phyloP scores from a whole-genome alignment of 2,797 vertebrate genomes.

The Propithecus perrieri region DNA sequence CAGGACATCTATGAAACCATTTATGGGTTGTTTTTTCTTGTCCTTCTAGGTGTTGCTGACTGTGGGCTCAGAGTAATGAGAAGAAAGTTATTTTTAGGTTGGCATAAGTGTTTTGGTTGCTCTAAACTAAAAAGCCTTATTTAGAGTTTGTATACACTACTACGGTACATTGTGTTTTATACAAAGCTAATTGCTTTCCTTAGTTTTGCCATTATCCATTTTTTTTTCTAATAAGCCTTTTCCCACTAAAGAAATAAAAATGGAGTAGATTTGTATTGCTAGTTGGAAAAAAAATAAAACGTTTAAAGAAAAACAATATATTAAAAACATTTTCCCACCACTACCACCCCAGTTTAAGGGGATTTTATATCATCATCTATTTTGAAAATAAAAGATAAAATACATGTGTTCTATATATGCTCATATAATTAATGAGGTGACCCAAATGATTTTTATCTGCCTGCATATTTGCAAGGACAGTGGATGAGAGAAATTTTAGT shows the following conservation, averaged over 20 bases:
- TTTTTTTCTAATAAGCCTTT: slow-evolving; percentile 74
- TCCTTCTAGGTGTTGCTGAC: slow-evolving; percentile 80
- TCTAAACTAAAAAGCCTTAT: slow-evolving; percentile 78
- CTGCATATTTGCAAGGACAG: neutral
- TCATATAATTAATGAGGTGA: neutral
- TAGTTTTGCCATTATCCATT: slow-evolving; percentile 71
- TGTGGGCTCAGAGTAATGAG: slow-evolving; percentile 75
- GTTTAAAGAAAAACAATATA: neutral
- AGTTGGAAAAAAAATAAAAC: slow-evolving; percentile 31
- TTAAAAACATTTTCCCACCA: neutral
- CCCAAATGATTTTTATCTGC: neutral
- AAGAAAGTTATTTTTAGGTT: slow-evolving; percentile 81
- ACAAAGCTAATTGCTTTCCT: slow-evolving; percentile 78
- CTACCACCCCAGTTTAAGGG: neutral
- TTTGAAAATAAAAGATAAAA: slow-evolving; percentile 44
- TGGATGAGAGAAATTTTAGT: neutral
- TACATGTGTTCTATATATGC: neutral
- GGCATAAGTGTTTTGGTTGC: slow-evolving; percentile 72
- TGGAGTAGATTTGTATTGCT: slow-evolving; percentile 27
- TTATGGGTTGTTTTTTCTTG: slow-evolving; percentile 71
- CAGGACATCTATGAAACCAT: slow-evolving; percentile 78
- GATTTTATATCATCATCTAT: neutral
- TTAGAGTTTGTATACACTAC: slow-evolving; percentile 74
- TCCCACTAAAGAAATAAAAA: slow-evolving; percentile 66
- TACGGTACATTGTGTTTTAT: slow-evolving; percentile 77